phyloP scores from a whole-genome alignment of 2,797 vertebrate species.

The Catharus ustulatus region DNA sequence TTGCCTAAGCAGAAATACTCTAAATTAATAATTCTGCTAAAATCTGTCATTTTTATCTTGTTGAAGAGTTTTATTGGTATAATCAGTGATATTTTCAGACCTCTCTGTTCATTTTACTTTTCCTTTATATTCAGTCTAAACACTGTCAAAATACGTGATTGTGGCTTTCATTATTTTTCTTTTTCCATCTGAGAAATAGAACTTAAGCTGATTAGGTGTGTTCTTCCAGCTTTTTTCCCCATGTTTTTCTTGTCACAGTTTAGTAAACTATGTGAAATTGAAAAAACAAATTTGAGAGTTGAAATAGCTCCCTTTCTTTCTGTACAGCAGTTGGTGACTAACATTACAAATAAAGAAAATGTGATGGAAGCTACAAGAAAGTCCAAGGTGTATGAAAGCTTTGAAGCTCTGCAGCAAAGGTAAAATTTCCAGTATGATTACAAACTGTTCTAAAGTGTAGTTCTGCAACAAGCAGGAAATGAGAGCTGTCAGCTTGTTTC shows the following conservation, averaged over 20 bases:
- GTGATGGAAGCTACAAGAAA: constrained; percentile 83
- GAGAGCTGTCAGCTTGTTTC: neutral
- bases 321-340: constrained; percentile 79
- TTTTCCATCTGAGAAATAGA: neutral
- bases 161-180: neutral
- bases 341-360: constrained; percentile 74
- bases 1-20: neutral
- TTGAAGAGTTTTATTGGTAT: neutral
- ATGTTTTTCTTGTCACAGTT: neutral
- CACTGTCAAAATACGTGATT: neutral
- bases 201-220: neutral
- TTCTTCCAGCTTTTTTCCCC: neutral
- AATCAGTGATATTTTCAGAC: neutral
- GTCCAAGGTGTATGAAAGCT: constrained; percentile 75
- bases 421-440: constrained; percentile 38
- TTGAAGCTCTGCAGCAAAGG: constrained; percentile 83
- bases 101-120: neutral
- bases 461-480: neutral
- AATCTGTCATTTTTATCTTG: neutral
- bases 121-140: neutral
- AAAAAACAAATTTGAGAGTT: neutral
- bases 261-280: neutral
- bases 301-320: neutral
- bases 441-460: neutral
- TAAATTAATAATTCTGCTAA: neutral